Conservation (phyloP, 2,797 vertebrate species). For the Coilia nasus region DNA sequence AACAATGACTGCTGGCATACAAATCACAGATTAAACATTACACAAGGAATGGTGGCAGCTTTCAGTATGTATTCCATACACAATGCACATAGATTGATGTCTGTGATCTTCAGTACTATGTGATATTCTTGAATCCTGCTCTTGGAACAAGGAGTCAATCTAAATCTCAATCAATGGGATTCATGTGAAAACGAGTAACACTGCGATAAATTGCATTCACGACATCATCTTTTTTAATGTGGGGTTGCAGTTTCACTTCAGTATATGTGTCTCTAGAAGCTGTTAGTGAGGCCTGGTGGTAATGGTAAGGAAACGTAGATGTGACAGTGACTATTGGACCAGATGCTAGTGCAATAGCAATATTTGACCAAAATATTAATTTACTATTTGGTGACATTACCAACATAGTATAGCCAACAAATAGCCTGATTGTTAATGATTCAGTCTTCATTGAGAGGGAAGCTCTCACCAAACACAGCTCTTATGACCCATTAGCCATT, state of each 20-base stretch:
- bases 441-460: too few species aligned
- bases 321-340: slow-evolving; percentile 3
- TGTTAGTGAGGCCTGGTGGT: neutral
- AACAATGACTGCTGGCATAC: neutral
- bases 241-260: neutral
- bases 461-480: too few species aligned
- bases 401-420: neutral
- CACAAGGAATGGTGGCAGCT: neutral
- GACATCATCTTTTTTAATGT: neutral
- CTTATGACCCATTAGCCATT: too few species aligned
- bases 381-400: neutral
- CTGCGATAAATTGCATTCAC: neutral
- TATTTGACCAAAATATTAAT: neutral
- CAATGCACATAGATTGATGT: neutral
- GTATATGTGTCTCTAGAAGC: neutral
- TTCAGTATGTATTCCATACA: neutral
- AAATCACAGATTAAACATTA: neutral
- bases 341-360: neutral
- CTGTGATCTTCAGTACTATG: neutral
- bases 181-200: neutral
- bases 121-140: neutral
- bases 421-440: neutral
- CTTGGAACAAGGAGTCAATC: neutral
- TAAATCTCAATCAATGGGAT: neutral
- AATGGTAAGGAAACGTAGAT: neutral